Conservation (phyloP, 1,140 invertebrate genomes). For the Drosophila fuyamai region DNA sequence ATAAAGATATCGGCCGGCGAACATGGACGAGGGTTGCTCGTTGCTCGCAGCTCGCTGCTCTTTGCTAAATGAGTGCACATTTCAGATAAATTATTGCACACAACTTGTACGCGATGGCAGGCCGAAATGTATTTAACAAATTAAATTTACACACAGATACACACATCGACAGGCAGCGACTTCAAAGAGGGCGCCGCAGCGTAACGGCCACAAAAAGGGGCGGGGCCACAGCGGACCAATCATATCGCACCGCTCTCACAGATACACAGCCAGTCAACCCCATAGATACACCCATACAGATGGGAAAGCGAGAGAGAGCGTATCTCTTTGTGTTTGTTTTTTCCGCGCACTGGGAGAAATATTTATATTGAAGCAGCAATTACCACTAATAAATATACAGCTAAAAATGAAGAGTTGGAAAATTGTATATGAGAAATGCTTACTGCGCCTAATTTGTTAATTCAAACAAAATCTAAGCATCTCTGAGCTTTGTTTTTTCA, state of each 20-base stretch:
- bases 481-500: too few relatives aligned
- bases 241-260: constrained; percentile 26
- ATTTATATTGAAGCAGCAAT: too few relatives aligned
- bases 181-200: constrained; percentile 71
- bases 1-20: constrained; percentile 73
- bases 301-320: constrained; percentile 9
- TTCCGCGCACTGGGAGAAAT: constrained; percentile 4
- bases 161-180: constrained; percentile 6
- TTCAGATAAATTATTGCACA: constrained; percentile 84
- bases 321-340: constrained; percentile 1
- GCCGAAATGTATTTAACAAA: constrained; percentile 81
- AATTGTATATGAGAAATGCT: too few relatives aligned
- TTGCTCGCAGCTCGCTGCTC: constrained; percentile 42
- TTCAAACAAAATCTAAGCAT: too few relatives aligned
- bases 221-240: constrained; percentile 28
- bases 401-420: too few relatives aligned
- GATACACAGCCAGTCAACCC: constrained; percentile 40
- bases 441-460: too few relatives aligned
- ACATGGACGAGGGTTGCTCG: constrained; percentile 78
- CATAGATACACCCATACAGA: constrained; percentile 10
- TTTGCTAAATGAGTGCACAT: constrained; percentile 82
- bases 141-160: constrained; percentile 79
- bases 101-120: constrained; percentile 73
- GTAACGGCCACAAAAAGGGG: constrained; percentile 34
- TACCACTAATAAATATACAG: not conserved